Conservation (phyloP, 2,113 vertebrate genomes). For the Crypturellus undulatus region DNA sequence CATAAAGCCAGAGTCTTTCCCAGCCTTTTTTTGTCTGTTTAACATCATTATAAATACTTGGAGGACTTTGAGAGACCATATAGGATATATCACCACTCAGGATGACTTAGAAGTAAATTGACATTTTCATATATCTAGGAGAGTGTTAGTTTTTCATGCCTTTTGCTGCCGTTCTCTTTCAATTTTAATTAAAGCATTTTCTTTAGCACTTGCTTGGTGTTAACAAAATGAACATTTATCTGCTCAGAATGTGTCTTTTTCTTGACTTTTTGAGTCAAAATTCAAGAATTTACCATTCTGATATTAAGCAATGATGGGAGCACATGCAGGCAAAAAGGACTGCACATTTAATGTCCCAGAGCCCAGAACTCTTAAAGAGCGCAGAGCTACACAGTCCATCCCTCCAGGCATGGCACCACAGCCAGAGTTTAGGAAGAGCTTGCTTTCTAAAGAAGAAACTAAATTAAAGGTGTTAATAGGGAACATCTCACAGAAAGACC, state of each 20-base stretch:
- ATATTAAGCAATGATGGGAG: background rate
- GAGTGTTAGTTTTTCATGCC: slow-evolving; percentile 20
- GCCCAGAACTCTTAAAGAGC: background rate
- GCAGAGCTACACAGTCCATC: background rate
- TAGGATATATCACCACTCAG: slow-evolving; percentile 51
- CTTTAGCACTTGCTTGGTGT: slow-evolving; percentile 7
- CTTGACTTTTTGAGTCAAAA: background rate
- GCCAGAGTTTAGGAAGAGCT: background rate
- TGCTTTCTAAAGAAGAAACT: background rate
- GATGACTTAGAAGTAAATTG: slow-evolving; percentile 55
- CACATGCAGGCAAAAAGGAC: background rate
- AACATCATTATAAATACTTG: slow-evolving; percentile 59
- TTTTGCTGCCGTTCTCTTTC: slow-evolving; percentile 30
- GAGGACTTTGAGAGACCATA: slow-evolving; percentile 64
- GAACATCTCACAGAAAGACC: background rate
- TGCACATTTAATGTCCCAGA: background rate
- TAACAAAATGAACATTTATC: slow-evolving; percentile 5
- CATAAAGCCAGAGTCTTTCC: slow-evolving; percentile 32
- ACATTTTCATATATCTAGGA: slow-evolving; percentile 15
- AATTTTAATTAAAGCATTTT: slow-evolving; percentile 47
- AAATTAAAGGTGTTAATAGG: background rate
- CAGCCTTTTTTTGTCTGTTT: slow-evolving; percentile 20
- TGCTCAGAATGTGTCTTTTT: background rate
- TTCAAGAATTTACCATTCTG: background rate
- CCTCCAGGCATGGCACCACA: background rate